phyloP scores from a whole-genome alignment of 2,888 invertebrate species.

The Andricus curvator region DNA sequence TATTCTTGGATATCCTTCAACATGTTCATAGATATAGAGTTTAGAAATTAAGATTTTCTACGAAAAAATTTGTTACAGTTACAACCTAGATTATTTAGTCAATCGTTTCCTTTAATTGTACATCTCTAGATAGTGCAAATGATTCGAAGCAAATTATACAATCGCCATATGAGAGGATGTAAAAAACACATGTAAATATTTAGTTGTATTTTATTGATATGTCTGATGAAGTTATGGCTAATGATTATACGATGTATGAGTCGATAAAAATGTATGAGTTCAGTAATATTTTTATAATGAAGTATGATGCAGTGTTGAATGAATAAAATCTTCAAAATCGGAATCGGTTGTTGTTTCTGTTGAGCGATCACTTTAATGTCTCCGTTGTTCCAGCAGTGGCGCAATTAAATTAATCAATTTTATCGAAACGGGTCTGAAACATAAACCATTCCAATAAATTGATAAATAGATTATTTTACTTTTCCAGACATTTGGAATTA shows the following conservation, averaged over 20 bases:
- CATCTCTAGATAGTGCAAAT: no score
- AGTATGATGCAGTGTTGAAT: background rate
- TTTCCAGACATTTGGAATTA: no score
- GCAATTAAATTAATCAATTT: constrained; percentile 36
- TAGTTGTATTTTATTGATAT: background rate
- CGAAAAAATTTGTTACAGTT: no score
- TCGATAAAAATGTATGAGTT: background rate
- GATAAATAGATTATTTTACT: no score
- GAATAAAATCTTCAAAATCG: background rate
- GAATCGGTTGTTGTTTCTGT: background rate
- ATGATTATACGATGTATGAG: background rate
- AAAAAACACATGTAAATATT: background rate
- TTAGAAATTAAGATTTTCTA: no score
- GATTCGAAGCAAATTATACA: no score
- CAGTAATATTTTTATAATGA: background rate
- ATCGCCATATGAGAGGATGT: background rate
- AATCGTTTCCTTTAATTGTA: no score
- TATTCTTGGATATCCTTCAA: no score
- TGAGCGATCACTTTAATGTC: background rate
- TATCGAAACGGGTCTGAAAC: constrained; percentile 31
- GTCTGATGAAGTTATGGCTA: background rate
- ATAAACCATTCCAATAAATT: background rate
- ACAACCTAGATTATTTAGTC: no score
- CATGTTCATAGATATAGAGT: no score
- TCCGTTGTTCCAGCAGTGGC: constrained; percentile 20